Evolutionary conservation across 2,888 invertebrate genomes (phyloP), one percentile per base, ranked within the genome.

Genomic region (Gasteruption jaculator): DNA sequence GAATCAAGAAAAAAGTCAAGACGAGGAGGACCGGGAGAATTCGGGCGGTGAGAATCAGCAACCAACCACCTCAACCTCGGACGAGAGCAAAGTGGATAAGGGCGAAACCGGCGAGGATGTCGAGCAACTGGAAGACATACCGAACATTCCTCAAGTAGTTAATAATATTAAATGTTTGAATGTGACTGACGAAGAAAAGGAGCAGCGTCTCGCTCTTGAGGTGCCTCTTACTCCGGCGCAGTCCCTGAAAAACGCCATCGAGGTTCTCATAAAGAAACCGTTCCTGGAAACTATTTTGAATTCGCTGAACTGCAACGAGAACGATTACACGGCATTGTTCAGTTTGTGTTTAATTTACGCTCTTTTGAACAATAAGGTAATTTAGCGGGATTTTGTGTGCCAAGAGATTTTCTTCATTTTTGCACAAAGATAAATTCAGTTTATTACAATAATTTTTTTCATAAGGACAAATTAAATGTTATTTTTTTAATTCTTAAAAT

Each of bases 131-230:
- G 30, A 40, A 14, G 35, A 31, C n/a, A n/a, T n/a, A n/a, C n/a
- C n/a, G n/a, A n/a, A n/a, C n/a, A n/a, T n/a, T n/a, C n/a, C n/a
- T n/a, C 46, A 14, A 38, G 18, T 38, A 45, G 41, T 33, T n/a
- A n/a, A 57, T 12, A 58, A 62, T 41, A 52, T 62, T 2, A 73
- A 75, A 46, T 72, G 81, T 43, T 74, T 81, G 37, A 93, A 92
- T 70, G 87, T 92, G 14, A 94, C 94, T 0, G 94, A 94, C 61
- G 94, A 95, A 67, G 93, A 95, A 63, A 95, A 95, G 61, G 85
- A 90, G 58, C 80, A 83, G 44, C 66, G 70, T 45, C 53, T 73
- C 38, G 72, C 73, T 18, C 54, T 63, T 16, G 65, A 66, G 50
- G 54, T 53, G 48, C 50, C 66, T n/a, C 50, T 63, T 38, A 47